These are phyloP conservation scores for Esperia sulphurella DNA, from an alignment of 2,888 invertebrate genomes.

Conservation along the genomic window DNA sequence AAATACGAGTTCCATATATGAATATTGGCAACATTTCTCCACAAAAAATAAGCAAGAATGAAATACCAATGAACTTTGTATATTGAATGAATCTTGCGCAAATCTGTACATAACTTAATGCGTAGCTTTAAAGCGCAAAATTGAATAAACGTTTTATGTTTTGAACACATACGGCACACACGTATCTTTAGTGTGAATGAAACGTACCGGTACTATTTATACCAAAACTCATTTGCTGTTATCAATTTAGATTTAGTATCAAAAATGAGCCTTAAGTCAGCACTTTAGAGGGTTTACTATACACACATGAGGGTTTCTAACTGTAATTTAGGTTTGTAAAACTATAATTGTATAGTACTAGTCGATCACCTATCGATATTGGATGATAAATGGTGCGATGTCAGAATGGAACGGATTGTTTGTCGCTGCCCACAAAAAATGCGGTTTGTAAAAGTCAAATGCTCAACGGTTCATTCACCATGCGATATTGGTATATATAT, in stretches of 20 bases:
- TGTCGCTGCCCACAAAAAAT: slow-evolving; percentile 41
- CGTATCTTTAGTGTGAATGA: slow-evolving; percentile 48
- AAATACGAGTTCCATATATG: not conserved
- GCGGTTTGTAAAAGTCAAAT: slow-evolving; percentile 40
- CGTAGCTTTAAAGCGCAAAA: not conserved
- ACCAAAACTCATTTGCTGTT: slow-evolving; percentile 22
- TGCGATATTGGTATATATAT: slow-evolving; percentile 6
- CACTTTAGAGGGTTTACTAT: too few species aligned
- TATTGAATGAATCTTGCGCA: not conserved
- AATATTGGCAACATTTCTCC: not conserved
- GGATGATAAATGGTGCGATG: slow-evolving; percentile 57
- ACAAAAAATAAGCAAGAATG: not conserved
- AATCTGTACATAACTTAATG: not conserved
- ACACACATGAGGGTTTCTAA: not conserved
- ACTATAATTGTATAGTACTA: slow-evolving; percentile 47
- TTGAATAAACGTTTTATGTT: not conserved
- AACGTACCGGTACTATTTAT: slow-evolving; percentile 49
- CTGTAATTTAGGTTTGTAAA: slow-evolving; percentile 3
- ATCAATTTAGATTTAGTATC: slow-evolving; percentile 1
- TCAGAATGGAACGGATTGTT: slow-evolving; percentile 36
- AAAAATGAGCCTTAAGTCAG: not conserved
- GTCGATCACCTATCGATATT: slow-evolving; percentile 62
- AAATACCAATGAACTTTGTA: slow-evolving; percentile 10
- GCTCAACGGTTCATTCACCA: slow-evolving; percentile 53
- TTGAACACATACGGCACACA: not conserved